These are phyloP conservation scores for Apodemia zela DNA, from an alignment of 2,888 invertebrate genomes.

Conservation along the genomic window DNA sequence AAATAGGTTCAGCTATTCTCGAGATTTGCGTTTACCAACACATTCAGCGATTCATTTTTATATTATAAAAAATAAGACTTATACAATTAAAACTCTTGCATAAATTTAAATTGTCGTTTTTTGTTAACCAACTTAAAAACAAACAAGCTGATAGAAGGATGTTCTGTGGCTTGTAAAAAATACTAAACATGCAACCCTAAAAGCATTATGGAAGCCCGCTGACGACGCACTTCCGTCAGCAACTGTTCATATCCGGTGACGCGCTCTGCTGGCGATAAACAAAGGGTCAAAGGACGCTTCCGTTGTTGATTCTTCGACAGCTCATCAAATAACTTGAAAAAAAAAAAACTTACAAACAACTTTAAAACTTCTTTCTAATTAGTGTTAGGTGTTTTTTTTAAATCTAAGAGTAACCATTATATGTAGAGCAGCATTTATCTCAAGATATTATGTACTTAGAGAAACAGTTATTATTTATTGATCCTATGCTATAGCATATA, in stretches of 20 bases:
- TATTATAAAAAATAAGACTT: no score
- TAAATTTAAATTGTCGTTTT: not conserved
- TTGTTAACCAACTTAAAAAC: not conserved
- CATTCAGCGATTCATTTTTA: no score
- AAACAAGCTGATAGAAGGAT: not conserved
- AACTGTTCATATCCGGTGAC: conserved; percentile 56
- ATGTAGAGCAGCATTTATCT: no score
- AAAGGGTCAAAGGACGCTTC: conserved; percentile 74
- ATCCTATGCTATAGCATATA: no score
- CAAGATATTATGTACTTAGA: no score
- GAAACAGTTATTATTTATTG: no score
- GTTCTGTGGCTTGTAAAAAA: conserved; percentile 9
- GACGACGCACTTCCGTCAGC: conserved; percentile 69
- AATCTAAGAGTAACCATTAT: no score
- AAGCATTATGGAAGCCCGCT: conserved; percentile 33
- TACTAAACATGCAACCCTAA: conserved; percentile 26
- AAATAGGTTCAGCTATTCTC: no score
- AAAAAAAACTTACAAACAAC: not conserved
- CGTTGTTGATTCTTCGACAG: conserved; percentile 42
- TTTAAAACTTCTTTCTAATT: not conserved
- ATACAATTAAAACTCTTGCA: no score
- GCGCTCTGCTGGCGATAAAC: conserved; percentile 55
- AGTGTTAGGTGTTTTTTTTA: no score
- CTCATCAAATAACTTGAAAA: not conserved
- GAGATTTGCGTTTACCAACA: no score